phyloP scores from a whole-genome alignment of 92 coral and sea anemone genomes.

The Heliopora coerulea region DNA sequence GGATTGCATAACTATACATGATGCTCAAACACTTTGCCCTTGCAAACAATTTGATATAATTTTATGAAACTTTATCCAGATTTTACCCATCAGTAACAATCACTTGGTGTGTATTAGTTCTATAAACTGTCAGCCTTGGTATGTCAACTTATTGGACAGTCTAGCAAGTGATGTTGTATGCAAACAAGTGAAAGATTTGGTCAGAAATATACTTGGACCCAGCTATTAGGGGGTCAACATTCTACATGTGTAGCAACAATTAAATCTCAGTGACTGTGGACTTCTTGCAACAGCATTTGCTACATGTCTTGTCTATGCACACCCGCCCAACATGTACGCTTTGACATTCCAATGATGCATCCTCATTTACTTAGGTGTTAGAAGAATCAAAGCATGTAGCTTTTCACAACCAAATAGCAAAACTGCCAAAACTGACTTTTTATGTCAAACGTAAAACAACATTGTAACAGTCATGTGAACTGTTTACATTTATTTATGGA shows the following conservation, averaged over 20 bases:
- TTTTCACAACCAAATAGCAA: constrained; percentile 55
- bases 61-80: constrained; percentile 55
- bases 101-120: constrained; percentile 69
- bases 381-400: constrained; percentile 27
- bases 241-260: constrained; percentile 61
- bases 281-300: constrained; percentile 58
- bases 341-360: constrained; percentile 55
- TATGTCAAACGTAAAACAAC: no score
- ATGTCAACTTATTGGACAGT: constrained; percentile 58
- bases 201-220: constrained; percentile 37
- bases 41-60: constrained; percentile 48
- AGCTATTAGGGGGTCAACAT: constrained; percentile 26
- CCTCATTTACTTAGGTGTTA: constrained; percentile 44
- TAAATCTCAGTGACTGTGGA: constrained; percentile 55
- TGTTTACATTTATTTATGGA: no score
- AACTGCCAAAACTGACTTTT: not conserved
- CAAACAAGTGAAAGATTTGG: constrained; percentile 37
- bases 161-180: constrained; percentile 50
- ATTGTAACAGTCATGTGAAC: no score
- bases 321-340: constrained; percentile 31
- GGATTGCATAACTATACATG: constrained; percentile 58
- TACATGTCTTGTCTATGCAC: constrained; percentile 51
- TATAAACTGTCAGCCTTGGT: constrained; percentile 42
- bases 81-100: constrained; percentile 53
- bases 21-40: constrained; percentile 62